Base-by-base conservation (phyloP, 2,888 invertebrate species). In the Nomada ruficornis region DNA sequence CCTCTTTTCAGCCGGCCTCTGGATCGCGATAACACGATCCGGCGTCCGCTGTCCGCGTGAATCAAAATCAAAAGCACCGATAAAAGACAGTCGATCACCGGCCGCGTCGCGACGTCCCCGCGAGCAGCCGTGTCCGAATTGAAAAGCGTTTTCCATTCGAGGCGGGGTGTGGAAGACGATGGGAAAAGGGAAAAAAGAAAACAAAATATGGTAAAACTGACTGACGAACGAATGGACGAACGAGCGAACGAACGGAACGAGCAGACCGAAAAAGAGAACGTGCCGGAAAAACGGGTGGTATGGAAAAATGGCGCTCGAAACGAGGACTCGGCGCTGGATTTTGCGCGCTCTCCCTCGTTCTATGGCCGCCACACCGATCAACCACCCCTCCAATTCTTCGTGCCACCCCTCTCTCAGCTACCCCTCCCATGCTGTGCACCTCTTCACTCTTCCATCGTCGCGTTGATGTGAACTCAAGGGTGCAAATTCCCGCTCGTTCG, bases 401-500 rank as follows among this genome's bases (percentile, higher is more conserved):
- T 23, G 18, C 57, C 50, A 63, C 62, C 69, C 77, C 77, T 74
- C 68, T 36, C 44, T 20, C 15, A 15, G 15, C 47, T 47, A 47
- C 4, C 15, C 47, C 59, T n/a, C 42, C 7, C 29, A 29, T 47
- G 26, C 29, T 52, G n/a, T 57, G 11, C 60, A 29, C 70, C 71
- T 67, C 69, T 62, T 72, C 54, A 15, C 75, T 83, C 81, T 85
- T 70, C 85, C 79, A 81, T 77, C 87, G 65, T 69, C 76, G 86
- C 89, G 91, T 89, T 89, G 90, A 90, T 89, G 90, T 89, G 90
- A 92, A 91, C 91, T 92, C 92, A 92, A 92, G 92, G 91, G 92
- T 91, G 91, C 92, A 92, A 93, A 93, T 92, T 93, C 92, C 89
- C 87, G 91, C 90, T 92, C 92, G 92, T 93, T 92, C 91, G 89